These are phyloP conservation scores for Chiloscyllium punctatum DNA, from an alignment of 2,797 vertebrate genomes.

Conservation along the genomic window DNA sequence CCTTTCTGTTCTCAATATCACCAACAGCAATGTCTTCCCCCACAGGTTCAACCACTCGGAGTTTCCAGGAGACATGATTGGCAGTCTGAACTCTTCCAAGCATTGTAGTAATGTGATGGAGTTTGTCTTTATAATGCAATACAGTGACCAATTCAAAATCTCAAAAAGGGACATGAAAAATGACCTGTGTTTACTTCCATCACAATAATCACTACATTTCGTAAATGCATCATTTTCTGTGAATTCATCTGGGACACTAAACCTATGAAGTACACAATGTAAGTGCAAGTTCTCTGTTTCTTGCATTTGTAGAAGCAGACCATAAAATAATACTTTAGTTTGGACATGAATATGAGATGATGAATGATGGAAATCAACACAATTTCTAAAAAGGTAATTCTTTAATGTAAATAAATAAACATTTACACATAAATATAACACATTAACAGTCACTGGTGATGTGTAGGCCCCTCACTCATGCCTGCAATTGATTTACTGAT, in stretches of 20 bases:
- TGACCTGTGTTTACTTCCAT: neutral
- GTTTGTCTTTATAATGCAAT: constrained; percentile 1
- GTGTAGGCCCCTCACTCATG: too few species aligned
- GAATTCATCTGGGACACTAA: too few species aligned
- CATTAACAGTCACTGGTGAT: too few species aligned
- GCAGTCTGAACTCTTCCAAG: neutral
- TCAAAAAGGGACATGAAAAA: neutral
- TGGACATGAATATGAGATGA: too few species aligned
- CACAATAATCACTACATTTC: neutral
- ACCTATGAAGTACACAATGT: too few species aligned
- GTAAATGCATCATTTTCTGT: neutral
- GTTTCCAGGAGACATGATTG: neutral
- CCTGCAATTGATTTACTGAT: too few species aligned
- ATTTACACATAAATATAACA: too few species aligned
- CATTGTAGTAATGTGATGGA: neutral
- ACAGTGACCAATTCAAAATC: neutral
- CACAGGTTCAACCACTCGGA: neutral
- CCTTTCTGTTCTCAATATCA: neutral
- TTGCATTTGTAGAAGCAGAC: neutral
- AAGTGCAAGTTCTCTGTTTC: neutral
- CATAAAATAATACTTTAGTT: neutral
- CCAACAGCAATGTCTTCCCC: neutral
- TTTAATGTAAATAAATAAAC: too few species aligned
- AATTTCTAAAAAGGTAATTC: too few species aligned
- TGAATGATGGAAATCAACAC: too few species aligned